Evolutionary conservation across 2,797 vertebrate genomes (phyloP).

Genomic region (Salmo trutta): DNA sequence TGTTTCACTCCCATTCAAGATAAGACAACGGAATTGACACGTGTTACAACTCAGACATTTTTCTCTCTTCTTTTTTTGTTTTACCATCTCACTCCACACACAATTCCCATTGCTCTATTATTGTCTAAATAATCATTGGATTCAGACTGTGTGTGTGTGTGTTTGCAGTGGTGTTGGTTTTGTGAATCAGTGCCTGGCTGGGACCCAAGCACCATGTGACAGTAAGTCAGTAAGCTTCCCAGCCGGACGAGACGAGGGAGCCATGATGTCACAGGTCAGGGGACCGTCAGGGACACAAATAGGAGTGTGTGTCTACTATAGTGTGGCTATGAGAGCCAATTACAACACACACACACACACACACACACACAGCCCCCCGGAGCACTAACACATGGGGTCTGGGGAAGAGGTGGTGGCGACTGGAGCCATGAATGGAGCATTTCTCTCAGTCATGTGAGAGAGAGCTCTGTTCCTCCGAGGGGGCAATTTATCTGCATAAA

Average conservation of each 20-base stretch:
- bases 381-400: conserved; percentile 14
- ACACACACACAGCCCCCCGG: neutral
- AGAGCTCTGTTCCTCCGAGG: conserved; percentile 5
- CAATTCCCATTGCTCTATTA: neutral
- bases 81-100: neutral
- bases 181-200: conserved; percentile 32
- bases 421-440: conserved; percentile 19
- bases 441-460: conserved; percentile 32
- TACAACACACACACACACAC: neutral
- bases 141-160: conserved; percentile 8
- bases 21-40: neutral
- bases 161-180: conserved; percentile 1
- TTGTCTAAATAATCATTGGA: conserved; percentile 9
- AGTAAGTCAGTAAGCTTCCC: conserved; percentile 13
- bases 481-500: conserved; percentile 13
- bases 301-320: conserved; percentile 8
- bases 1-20: neutral
- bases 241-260: neutral
- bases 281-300: neutral
- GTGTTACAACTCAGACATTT: neutral
- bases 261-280: conserved; percentile 30
- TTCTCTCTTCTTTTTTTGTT: neutral
- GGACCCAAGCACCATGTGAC: conserved; percentile 38
- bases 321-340: neutral
- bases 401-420: neutral